Percentiles rank a stretch among this genome's conserved stretches.
phyloP scores from a whole-genome alignment of 92 coral and sea anemone species.

The Zoanthus sociatus region DNA sequence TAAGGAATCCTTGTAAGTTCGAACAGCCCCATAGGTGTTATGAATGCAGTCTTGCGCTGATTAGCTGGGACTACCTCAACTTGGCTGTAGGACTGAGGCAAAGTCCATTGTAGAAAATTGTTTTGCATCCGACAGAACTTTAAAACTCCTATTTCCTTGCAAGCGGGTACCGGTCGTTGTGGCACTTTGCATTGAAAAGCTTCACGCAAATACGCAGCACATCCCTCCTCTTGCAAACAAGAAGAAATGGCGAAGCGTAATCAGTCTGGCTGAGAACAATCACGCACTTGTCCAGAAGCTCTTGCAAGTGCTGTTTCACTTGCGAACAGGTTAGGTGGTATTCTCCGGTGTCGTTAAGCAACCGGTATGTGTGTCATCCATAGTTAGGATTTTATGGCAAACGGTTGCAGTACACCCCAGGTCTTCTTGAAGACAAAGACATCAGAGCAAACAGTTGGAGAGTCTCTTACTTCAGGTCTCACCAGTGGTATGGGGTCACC shows the following conservation, averaged over 20 bases:
- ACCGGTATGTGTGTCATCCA: constrained; percentile 50
- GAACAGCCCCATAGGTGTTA: constrained; percentile 55
- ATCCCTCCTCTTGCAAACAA: constrained; percentile 63
- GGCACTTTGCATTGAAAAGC: no score
- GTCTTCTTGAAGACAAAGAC: constrained; percentile 18
- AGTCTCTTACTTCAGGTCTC: no score
- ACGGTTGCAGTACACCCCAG: constrained; percentile 12
- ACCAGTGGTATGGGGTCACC: constrained; percentile 42
- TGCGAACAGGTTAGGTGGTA: constrained; percentile 52
- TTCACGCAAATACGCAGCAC: constrained; percentile 55
- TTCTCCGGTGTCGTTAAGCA: constrained; percentile 45
- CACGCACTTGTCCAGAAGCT: constrained; percentile 48
- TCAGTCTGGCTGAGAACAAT: constrained; percentile 46
- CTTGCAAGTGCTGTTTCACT: constrained; percentile 62
- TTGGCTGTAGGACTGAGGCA: constrained; percentile 53
- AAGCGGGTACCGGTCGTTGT: background rate
- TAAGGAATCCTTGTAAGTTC: constrained; percentile 53
- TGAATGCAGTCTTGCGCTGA: constrained; percentile 64
- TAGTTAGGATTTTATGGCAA: constrained; percentile 52
- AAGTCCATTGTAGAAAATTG: constrained; percentile 44
- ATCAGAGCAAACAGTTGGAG: background rate
- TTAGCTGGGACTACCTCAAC: constrained; percentile 30
- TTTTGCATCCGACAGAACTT: constrained; percentile 52
- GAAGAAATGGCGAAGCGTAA: constrained; percentile 66
- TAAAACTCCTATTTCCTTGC: constrained; percentile 43